Evolutionary conservation across 1,140 invertebrate species (phyloP).

Genomic region (Dysdera silvatica): DNA sequence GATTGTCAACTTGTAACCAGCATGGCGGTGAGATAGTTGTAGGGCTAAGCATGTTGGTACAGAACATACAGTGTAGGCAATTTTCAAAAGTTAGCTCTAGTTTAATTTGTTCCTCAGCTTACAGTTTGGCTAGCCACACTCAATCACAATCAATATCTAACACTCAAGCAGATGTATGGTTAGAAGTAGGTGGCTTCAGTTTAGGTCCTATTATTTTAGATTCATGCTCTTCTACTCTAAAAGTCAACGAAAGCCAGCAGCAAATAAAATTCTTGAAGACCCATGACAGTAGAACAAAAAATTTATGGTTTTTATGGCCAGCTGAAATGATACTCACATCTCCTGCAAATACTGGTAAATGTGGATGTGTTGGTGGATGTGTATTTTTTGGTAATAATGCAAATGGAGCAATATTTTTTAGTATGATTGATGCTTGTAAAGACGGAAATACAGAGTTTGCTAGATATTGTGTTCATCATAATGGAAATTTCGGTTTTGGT

Average conservation of each 20-base stretch:
- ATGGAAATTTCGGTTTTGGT: slow-evolving; percentile 72
- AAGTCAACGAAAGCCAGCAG: slow-evolving; percentile 26
- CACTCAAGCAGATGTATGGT: slow-evolving; percentile 53
- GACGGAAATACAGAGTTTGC: slow-evolving; percentile 11
- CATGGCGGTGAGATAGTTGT: slow-evolving; percentile 81
- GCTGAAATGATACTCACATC: slow-evolving; percentile 48
- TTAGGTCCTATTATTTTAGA: slow-evolving; percentile 87
- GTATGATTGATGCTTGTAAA: slow-evolving; percentile 5
- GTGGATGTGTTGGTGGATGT: slow-evolving; percentile 92
- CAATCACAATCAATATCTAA: slow-evolving; percentile 27
- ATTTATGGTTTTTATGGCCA: slow-evolving; percentile 91
- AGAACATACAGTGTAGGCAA: slow-evolving; percentile 64
- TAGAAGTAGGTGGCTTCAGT: slow-evolving; percentile 83
- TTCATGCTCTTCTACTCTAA: slow-evolving; percentile 60
- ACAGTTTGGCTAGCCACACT: slow-evolving; percentile 25
- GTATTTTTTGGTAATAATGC: slow-evolving; percentile 74
- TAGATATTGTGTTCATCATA: slow-evolving; percentile 43
- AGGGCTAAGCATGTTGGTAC: slow-evolving; percentile 79
- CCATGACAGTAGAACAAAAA: slow-evolving; percentile 78
- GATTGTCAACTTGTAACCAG: slow-evolving; percentile 84
- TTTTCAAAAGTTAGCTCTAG: slow-evolving; percentile 41
- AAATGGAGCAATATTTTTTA: slow-evolving; percentile 30
- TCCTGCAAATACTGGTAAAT: slow-evolving; percentile 57
- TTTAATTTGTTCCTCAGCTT: slow-evolving; percentile 33
- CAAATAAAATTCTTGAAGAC: slow-evolving; percentile 62